Evolutionary conservation across 2,113 vertebrate genomes (phyloP).

Genomic region (Leiothrix lutea): DNA sequence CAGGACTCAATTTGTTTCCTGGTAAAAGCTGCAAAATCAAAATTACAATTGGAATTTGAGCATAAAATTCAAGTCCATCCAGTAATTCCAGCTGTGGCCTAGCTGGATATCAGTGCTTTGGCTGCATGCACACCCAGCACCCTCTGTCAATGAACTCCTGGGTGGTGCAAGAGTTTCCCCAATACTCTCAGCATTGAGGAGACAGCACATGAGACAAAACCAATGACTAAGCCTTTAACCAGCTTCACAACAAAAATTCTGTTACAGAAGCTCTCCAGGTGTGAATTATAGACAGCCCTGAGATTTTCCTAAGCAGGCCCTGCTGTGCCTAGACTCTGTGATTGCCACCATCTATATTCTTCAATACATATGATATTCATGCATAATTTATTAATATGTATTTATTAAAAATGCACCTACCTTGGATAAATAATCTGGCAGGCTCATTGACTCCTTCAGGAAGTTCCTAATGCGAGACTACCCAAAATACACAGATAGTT

Average conservation of each 20-base stretch:
- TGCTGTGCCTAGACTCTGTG: neutral
- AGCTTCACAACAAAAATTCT: neutral
- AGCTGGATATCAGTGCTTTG: neutral
- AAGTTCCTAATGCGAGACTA: neutral
- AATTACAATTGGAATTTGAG: neutral
- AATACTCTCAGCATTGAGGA: neutral
- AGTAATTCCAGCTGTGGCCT: fast-evolving
- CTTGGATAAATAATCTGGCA: neutral
- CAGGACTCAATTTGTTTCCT: neutral
- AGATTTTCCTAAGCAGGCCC: neutral
- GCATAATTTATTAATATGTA: neutral
- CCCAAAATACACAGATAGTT: neutral
- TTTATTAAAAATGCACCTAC: neutral
- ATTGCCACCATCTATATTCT: neutral
- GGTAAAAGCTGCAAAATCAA: neutral
- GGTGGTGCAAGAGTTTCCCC: neutral
- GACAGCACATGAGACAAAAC: neutral
- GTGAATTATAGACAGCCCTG: neutral
- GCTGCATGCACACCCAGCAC: neutral
- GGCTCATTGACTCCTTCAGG: neutral
- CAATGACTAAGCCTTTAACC: neutral
- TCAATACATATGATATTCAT: neutral
- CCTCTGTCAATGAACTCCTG: neutral
- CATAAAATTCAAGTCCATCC: neutral
- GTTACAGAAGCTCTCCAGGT: neutral